Base-by-base conservation (phyloP, 2,797 vertebrate genomes). In the Nannoperca australis region DNA sequence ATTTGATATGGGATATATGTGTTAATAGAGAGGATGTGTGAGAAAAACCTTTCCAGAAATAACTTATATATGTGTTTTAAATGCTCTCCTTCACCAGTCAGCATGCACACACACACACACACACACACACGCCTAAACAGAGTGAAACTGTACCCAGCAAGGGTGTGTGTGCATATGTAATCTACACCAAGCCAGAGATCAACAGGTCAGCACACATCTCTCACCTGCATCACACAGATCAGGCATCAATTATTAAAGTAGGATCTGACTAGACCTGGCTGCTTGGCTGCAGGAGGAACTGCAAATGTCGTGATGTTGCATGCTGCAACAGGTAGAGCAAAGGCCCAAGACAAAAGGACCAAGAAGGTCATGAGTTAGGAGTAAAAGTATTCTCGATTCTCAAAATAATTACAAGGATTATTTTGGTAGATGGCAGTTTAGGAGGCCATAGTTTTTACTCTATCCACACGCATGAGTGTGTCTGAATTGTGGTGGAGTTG, bases 231-330 rank as follows among this genome's bases (percentile, higher is more conserved):
- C 90, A 88, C 83, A 75, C 82, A 81, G 86, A 91, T 83, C 82
- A 73, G 55, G 45, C 27, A 15, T 95, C 50, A 83, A 93, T 95
- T 89, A 94, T 92, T 94, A 67, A 94, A 76, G 42, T 27, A 59
- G 80, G 67, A 76, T 68, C 72, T 61, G 75, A 76, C 71, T 75
- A 56, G 56, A 75, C 62, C 40, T 54, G 59, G 69, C 75, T 67
- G 79, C 63, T 70, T 27, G 42, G 32, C 73, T 51, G 63, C 62
- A 67, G 27, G 50, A 68, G 58, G 70, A 70, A 58, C 75, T 44
- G 62, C 60, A 51, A 59, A 72, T 53, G 64, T 77, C 66, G 38
- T 12, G 15, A 63, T 68, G 55, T 11, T 64, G 44, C 47, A 69
- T 58, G 36, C 47, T 64, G 60, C 63, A 38, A 20, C 61, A 56